Evolutionary conservation across 2,113 vertebrate species (phyloP).

Genomic region (Spea multiplicata): DNA sequence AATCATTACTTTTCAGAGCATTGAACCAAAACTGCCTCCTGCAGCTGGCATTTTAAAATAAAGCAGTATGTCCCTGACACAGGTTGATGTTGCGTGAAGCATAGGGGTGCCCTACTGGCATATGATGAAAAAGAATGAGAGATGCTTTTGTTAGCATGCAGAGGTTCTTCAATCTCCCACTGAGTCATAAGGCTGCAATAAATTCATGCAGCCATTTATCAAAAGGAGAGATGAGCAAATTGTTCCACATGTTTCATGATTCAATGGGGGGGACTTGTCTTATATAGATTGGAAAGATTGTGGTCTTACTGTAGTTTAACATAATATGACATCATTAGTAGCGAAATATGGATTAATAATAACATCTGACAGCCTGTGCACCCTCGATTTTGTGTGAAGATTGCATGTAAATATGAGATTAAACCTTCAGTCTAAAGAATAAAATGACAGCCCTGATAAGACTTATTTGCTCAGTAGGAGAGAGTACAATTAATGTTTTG

Average conservation of each 20-base stretch:
- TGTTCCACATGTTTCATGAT: background rate
- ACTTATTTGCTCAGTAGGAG: too few relatives aligned
- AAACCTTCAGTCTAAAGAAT: too few relatives aligned
- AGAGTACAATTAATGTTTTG: too few relatives aligned
- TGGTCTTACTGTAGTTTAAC: background rate
- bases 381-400: too few relatives aligned
- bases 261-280: background rate
- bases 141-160: background rate
- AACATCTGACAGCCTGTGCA: too few relatives aligned
- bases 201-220: background rate
- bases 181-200: background rate
- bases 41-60: background rate
- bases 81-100: background rate
- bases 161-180: background rate
- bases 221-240: background rate
- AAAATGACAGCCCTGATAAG: too few relatives aligned
- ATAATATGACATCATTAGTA: background rate
- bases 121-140: background rate
- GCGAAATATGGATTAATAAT: too few relatives aligned
- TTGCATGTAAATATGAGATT: too few relatives aligned
- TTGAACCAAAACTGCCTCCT: background rate
- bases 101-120: background rate
- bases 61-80: background rate
- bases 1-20: background rate
- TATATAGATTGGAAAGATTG: background rate